Evolutionary conservation across 2,113 vertebrate genomes (phyloP), one percentile per base, ranked within the genome.

Genomic region (Melanerpes formicivorus): DNA sequence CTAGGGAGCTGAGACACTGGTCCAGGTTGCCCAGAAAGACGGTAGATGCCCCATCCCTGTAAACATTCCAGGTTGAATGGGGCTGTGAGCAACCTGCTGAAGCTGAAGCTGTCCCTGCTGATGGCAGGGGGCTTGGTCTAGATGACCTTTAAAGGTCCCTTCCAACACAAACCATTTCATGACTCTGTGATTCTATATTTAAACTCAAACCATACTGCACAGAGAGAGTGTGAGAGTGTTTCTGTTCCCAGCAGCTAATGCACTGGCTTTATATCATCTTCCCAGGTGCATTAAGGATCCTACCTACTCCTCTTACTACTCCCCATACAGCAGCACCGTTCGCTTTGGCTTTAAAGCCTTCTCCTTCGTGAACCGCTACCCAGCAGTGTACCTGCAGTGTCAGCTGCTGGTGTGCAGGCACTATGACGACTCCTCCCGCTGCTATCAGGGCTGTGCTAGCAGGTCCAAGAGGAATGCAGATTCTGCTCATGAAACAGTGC

Each of bases 301-400:
- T 37, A 98, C 97, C 48, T 98, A 97, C 30, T 0, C 5, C 4
- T 40, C 70, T 14, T 95, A 98, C 66, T 29, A 10, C 26, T 89
- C 95, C 5, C 90, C 93, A 2, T 26, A 32, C 46, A 18, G 11
- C 1, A 32, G 87, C 1, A 64, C 80, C 3, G 97, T 95, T 76
- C 98, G 90, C 30, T 99, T 99, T 96, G 72, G 71, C 12, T 98
- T 99, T 75, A 97, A 46, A 2, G 86, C 98, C 55, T 99, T 99
- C 93, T 96, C 96, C 6, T 98, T 99, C 81, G 80, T 98, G 29
- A 84, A 93, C 16, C 86, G 69, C 34, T 93, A 98, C 15, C 93
- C 97, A 0, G 59, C 90, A 0, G 97, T 99, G 32, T 99, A 98
- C 93, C 91, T 99, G 84, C 98, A 96, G 79, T 99, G 98, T 83